Evolutionary conservation across 2,888 invertebrate genomes (phyloP), one percentile per base, ranked within the genome.

Genomic region (Meiosimyza platycephala): DNA sequence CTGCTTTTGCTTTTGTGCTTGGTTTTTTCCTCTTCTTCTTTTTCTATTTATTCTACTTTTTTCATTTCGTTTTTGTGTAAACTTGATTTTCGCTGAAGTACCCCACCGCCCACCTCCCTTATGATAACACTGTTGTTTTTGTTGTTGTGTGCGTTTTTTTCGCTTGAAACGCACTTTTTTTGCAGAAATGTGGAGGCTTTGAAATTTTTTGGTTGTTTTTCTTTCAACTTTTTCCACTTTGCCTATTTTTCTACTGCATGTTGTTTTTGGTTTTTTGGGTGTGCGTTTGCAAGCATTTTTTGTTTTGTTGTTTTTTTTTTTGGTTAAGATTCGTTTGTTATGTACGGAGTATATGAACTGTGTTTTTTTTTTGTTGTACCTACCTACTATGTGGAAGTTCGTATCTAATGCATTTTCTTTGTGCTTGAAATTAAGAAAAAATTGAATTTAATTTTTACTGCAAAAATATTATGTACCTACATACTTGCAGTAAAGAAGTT

Each of bases 251-350:
- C 40, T 40, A 40, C 40, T 40, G 40, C 40, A 40, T 40, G 40
- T 40, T 40, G 40, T 40, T 40, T 40, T 40, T 40, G 79, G 80
- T 76, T 77, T 79, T 81, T 80, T 79, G 80, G 74, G 76, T 74
- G 70, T 65, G 51, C 52, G 33, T 65, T 52, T 18, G 51, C 40
- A 40, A 40, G 40, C 40, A 40, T 40, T 40, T 40, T 40, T 7
- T 55, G 28, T 22, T 3, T 18, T 55, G 18, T 55, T 18, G 6
- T 55, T 22, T 55, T 55, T 22, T n/a, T 55, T 55, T 22, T n/a
- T 55, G 55, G 55, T 55, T 55, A n/a, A 18, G 55, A 55, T 22
- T 16, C 55, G 22, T 15, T 55, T 40, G 40, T 55, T 55, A 55
- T 55, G 55, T 55, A 55, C 55, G 55, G 15, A 55, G 55, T 55